These are phyloP conservation scores for Pituophis catenifer DNA, from an alignment of 2,113 vertebrate species.

Conservation along the genomic window DNA sequence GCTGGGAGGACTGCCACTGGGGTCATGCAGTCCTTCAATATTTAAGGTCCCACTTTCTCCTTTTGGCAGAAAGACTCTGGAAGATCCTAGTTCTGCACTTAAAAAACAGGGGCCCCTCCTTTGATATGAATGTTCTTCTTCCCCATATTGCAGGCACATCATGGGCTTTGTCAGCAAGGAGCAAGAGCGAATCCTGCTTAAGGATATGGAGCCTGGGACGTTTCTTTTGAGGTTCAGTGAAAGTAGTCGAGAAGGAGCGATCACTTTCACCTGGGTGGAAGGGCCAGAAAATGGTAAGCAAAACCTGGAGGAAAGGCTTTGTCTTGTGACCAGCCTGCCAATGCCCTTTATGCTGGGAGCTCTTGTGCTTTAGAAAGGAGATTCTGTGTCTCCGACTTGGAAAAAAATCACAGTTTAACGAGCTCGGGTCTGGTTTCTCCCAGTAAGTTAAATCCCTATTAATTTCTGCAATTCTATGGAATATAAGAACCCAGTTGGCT, in stretches of 20 bases:
- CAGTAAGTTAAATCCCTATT: background rate
- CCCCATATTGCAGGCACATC: slow-evolving; percentile 76
- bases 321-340: background rate
- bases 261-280: slow-evolving; percentile 98
- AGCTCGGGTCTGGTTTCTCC: background rate
- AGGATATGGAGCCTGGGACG: slow-evolving; percentile 81
- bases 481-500: background rate
- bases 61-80: background rate
- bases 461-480: background rate
- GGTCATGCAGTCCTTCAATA: background rate
- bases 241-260: slow-evolving; percentile 92
- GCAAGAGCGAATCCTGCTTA: slow-evolving; percentile 81
- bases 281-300: slow-evolving; percentile 76
- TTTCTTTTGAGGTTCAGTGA: slow-evolving; percentile 95
- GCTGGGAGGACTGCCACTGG: background rate
- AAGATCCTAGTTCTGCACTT: background rate
- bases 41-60: background rate
- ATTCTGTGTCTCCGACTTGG: background rate
- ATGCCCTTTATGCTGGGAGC: background rate
- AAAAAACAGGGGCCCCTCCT: background rate
- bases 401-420: background rate
- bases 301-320: background rate
- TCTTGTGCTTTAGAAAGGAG: background rate
- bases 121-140: background rate
- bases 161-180: slow-evolving; percentile 97